Percentiles rank a stretch among this genome's conserved stretches.
Conservation (phyloP, 1,140 invertebrate species). For the Aphelenchoides avenae region DNA sequence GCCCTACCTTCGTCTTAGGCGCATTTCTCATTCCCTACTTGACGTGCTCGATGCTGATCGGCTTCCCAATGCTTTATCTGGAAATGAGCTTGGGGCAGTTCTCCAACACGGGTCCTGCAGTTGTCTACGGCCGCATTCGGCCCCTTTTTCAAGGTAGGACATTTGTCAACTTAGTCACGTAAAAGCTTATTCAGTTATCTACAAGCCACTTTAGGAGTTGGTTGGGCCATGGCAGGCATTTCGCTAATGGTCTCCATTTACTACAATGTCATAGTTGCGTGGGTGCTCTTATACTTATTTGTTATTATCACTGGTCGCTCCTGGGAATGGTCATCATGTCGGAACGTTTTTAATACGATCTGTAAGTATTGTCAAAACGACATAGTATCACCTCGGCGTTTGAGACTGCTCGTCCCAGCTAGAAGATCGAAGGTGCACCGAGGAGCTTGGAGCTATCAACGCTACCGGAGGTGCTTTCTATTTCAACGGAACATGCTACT, state of each 20-base stretch:
- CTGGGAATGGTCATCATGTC: conserved; percentile 76
- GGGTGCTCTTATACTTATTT: conserved; percentile 87
- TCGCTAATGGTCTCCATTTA: conserved; percentile 43
- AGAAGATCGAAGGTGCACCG: conserved; percentile 30
- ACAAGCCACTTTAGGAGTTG: conserved; percentile 37
- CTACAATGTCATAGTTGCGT: conserved; percentile 72
- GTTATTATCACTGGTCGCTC: conserved; percentile 77
- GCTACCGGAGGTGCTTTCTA: conserved; percentile 26
- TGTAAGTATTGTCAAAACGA: conserved; percentile 22
- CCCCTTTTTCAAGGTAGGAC: conserved; percentile 38
- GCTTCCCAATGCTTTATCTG: conserved; percentile 95
- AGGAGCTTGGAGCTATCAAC: conserved; percentile 13
- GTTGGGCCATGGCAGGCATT: conserved; percentile 41
- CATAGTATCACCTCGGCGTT: conserved; percentile 12
- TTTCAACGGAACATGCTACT: conserved; percentile 30
- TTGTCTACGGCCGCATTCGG: conserved; percentile 87
- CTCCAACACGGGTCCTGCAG: conserved; percentile 86
- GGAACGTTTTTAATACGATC: conserved; percentile 77
- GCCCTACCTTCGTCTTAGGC: conserved; percentile 3
- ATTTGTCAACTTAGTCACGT: too few species aligned
- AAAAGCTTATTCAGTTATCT: conserved; percentile 1
- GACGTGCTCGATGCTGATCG: conserved; percentile 77
- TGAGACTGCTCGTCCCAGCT: conserved; percentile 32
- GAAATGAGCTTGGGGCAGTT: conserved; percentile 92
- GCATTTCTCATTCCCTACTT: conserved; percentile 73